A percentile compares a stretch with the other conserved stretches of the same genome.
phyloP scores from a whole-genome alignment of 35 echinoderm and acorn worm genomes.

The Apostichopus californicus region DNA sequence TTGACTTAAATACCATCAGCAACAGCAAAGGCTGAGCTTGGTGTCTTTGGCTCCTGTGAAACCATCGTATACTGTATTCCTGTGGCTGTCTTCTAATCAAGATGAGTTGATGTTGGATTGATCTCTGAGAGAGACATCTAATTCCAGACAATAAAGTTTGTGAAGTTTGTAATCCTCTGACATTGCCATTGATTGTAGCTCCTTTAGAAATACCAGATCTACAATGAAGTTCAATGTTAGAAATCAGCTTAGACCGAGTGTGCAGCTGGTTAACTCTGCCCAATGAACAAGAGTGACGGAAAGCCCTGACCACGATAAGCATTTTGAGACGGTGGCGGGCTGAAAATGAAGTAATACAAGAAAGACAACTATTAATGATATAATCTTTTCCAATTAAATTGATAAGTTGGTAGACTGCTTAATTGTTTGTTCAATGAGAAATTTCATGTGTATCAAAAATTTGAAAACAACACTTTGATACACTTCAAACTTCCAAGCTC shows the following conservation, averaged over 20 bases:
- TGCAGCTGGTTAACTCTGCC: neutral
- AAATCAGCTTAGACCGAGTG: neutral
- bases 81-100: neutral
- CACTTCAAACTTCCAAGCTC: no score
- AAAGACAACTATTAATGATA: neutral
- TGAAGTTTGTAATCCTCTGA: no score
- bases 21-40: conserved; percentile 30
- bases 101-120: neutral
- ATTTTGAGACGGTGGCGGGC: neutral
- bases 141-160: neutral
- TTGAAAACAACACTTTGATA: no score
- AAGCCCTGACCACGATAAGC: neutral
- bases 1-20: conserved; percentile 37
- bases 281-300: neutral
- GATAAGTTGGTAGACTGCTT: no score
- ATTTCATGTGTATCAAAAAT: no score
- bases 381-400: no score
- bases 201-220: neutral
- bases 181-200: neutral
- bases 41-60: neutral
- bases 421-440: no score
- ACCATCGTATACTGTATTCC: neutral
- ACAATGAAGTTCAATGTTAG: neutral
- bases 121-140: neutral
- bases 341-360: neutral